These are phyloP conservation scores for Clusia tigrina DNA, from an alignment of 2,888 invertebrate species.

Conservation along the genomic window DNA sequence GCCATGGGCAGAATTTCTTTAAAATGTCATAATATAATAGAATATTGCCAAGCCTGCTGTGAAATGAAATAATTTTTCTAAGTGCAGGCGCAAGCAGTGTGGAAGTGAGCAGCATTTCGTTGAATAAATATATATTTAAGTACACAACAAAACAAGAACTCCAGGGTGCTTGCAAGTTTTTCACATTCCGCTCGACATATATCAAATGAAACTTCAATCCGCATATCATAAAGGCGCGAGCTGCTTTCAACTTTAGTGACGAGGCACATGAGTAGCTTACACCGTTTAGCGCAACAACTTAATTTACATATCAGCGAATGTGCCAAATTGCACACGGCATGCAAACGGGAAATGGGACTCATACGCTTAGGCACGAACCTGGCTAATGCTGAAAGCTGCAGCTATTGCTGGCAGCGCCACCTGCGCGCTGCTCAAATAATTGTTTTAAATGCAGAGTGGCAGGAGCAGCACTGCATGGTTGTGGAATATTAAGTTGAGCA, in stretches of 20 bases:
- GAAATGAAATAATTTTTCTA: no score
- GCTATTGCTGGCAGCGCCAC: conserved; percentile 3
- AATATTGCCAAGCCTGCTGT: no score
- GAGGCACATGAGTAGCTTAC: conserved; percentile 19
- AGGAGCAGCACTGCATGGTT: neutral
- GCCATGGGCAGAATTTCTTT: no score
- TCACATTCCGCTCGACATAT: conserved; percentile 25
- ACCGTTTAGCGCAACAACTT: conserved; percentile 63
- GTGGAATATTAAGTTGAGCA: neutral
- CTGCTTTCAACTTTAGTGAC: neutral
- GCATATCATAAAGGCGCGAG: conserved; percentile 12
- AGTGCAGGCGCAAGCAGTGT: no score
- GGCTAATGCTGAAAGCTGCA: neutral
- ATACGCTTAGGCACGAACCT: conserved; percentile 38
- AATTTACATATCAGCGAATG: conserved; percentile 60
- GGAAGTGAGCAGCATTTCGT: no score
- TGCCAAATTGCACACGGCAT: conserved; percentile 62
- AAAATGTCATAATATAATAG: no score
- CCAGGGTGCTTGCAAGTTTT: conserved; percentile 11
- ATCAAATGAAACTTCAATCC: conserved; percentile 16
- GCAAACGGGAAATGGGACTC: conserved; percentile 41
- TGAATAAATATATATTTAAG: no score
- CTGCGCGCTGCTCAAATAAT: conserved; percentile 8
- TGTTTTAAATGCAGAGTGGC: conserved; percentile 18
- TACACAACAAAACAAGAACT: neutral